Base-by-base conservation (phyloP, 2,113 vertebrate genomes). In the Rhizomys pruinosus region DNA sequence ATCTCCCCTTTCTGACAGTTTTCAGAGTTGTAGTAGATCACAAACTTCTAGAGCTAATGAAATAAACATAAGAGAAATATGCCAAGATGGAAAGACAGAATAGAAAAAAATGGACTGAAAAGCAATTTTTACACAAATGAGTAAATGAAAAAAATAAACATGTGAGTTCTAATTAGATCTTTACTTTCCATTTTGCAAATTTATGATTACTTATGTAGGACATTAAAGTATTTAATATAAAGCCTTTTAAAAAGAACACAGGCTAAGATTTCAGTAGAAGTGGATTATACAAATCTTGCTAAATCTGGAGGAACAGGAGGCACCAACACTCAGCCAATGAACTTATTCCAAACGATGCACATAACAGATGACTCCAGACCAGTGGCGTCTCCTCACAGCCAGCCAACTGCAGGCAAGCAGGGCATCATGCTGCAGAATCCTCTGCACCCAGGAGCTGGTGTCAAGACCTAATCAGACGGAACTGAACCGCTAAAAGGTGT, bases 141-240 rank as follows among this genome's bases (percentile, higher is more conserved):
- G 12, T 95, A 92, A 78, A 69, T 89, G 78, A 52, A 87, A 95
- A 94, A 89, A 59, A 91, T 59, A 94, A 96, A 90, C 92, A 90
- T 93, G 85, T 71, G 73, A 91, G 44, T 68, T 90, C 52, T 96
- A 96, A 96, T 92, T 92, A 88, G 37, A 69, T 94, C 39, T 37
- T 91, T 90, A 94, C 74, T 84, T 93, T 76, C 59, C 84, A 79
- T 90, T 76, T n/a, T 78, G n/a, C 61, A 92, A 90, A 84, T 85
- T 23, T 64, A 37, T 80, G 66, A 87, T 77, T 42, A 39, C 10
- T 89, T 85, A 69, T 77, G 80, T 29, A 34, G 25, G 17, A 95
- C 96, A 90, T 34, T 59, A 10, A 95, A 86, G 59, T 71, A 34
- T 22, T 80, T 94, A 88, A 94, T 79, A 85, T 61, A 77, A 94